Evolutionary conservation across 2,888 invertebrate species (phyloP).

Genomic region (Onthophagus sagittarius): DNA sequence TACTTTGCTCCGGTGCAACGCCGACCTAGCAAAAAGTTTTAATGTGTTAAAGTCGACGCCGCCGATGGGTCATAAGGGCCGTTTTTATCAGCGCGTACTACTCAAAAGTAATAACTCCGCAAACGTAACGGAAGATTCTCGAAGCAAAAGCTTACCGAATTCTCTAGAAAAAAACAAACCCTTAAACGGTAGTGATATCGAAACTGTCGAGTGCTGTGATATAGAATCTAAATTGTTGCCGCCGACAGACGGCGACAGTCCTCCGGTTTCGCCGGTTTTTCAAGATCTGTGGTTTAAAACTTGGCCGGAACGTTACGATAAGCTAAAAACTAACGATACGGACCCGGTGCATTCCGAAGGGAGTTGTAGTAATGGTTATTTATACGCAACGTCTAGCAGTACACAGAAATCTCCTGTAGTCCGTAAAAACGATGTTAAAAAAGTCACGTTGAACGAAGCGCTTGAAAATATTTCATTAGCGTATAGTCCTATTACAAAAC

Average conservation of each 20-base stretch:
- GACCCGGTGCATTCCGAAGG: neutral
- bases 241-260: slow-evolving; percentile 28
- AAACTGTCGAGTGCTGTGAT: slow-evolving; percentile 37
- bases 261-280: slow-evolving; percentile 30
- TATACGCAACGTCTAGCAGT: neutral
- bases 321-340: slow-evolving; percentile 39
- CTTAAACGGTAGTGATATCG: slow-evolving; percentile 24
- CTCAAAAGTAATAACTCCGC: slow-evolving; percentile 24
- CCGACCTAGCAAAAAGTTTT: slow-evolving; percentile 31
- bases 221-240: slow-evolving; percentile 33
- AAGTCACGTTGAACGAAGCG: slow-evolving; percentile 62
- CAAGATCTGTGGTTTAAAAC: slow-evolving; percentile 50
- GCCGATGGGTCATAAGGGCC: slow-evolving; percentile 35
- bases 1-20: slow-evolving; percentile 31
- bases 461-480: slow-evolving; percentile 70
- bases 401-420: slow-evolving; percentile 21
- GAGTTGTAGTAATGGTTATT: neutral
- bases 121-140: slow-evolving; percentile 34
- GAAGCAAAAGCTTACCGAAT: slow-evolving; percentile 48
- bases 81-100: slow-evolving; percentile 34
- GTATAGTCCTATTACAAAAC: slow-evolving; percentile 71
- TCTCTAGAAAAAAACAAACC: slow-evolving; percentile 38
- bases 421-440: slow-evolving; percentile 46
- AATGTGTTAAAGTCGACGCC: slow-evolving; percentile 31
- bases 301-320: slow-evolving; percentile 51